Evolutionary conservation across 2,888 invertebrate species (phyloP).

Genomic region (Aphodius granarius): DNA sequence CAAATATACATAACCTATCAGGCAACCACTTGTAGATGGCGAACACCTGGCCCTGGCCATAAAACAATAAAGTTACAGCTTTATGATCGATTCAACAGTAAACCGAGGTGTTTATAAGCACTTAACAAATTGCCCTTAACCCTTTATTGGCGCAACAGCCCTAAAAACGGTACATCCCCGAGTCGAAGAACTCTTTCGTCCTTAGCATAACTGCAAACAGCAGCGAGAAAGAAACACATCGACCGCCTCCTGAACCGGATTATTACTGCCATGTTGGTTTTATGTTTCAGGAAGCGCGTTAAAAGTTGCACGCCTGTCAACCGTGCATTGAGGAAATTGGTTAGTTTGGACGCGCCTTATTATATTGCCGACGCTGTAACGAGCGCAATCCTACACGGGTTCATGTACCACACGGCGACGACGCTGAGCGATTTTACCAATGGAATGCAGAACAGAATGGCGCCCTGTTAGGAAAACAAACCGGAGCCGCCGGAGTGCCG

Average conservation of each 20-base stretch:
- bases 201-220: background rate
- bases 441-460: background rate
- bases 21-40: slow-evolving; percentile 47
- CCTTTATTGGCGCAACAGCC: slow-evolving; percentile 12
- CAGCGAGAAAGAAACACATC: background rate
- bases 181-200: background rate
- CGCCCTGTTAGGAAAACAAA: background rate
- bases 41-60: slow-evolving; percentile 48
- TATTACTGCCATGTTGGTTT: background rate
- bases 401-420: background rate
- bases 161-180: background rate
- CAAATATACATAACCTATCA: background rate
- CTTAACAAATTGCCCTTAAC: slow-evolving; percentile 48
- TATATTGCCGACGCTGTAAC: background rate
- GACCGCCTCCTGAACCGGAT: background rate
- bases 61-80: slow-evolving; percentile 51
- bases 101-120: slow-evolving; percentile 52
- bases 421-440: background rate
- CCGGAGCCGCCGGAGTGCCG: background rate
- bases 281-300: background rate
- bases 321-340: background rate
- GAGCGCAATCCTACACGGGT: background rate
- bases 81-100: slow-evolving; percentile 53
- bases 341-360: background rate
- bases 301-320: background rate